A percentile compares a stretch with the other conserved stretches of the same genome.
These are phyloP conservation scores for Hippocampus abdominalis DNA, from an alignment of 2,113 vertebrate genomes.

Conservation along the genomic window DNA sequence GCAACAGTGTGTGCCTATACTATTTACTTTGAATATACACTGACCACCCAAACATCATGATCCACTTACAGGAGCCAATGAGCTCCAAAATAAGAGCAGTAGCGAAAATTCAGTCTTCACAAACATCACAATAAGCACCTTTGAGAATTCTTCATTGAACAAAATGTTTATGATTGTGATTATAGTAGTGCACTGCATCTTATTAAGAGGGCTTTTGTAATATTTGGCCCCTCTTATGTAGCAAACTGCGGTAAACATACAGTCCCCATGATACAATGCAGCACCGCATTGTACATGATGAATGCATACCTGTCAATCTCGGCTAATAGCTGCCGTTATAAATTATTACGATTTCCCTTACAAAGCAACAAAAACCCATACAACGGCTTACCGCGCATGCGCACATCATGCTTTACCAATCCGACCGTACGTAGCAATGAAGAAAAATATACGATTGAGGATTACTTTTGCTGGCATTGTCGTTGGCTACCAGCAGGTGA, in stretches of 20 bases:
- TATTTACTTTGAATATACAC: neutral
- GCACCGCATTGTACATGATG: neutral
- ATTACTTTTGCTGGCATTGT: too few species aligned
- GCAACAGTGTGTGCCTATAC: conserved; percentile 17
- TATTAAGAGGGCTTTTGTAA: neutral
- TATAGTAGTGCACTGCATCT: neutral
- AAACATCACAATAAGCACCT: neutral
- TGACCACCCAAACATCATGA: neutral
- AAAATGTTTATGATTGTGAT: neutral
- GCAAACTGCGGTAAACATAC: neutral
- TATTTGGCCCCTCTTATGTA: neutral
- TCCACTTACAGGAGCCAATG: neutral
- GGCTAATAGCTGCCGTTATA: too few species aligned
- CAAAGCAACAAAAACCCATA: too few species aligned
- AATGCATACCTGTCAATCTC: conserved; percentile 44
- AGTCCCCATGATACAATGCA: neutral
- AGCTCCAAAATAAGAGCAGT: neutral
- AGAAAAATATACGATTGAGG: too few species aligned
- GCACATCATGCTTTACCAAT: too few species aligned
- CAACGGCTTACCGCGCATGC: too few species aligned
- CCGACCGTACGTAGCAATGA: too few species aligned
- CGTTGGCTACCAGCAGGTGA: too few species aligned
- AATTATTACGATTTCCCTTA: too few species aligned
- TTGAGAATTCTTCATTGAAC: neutral
- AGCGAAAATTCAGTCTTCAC: neutral